These are phyloP conservation scores for Saccopteryx leptura DNA, from an alignment of 2,113 vertebrate species.

Conservation along the genomic window DNA sequence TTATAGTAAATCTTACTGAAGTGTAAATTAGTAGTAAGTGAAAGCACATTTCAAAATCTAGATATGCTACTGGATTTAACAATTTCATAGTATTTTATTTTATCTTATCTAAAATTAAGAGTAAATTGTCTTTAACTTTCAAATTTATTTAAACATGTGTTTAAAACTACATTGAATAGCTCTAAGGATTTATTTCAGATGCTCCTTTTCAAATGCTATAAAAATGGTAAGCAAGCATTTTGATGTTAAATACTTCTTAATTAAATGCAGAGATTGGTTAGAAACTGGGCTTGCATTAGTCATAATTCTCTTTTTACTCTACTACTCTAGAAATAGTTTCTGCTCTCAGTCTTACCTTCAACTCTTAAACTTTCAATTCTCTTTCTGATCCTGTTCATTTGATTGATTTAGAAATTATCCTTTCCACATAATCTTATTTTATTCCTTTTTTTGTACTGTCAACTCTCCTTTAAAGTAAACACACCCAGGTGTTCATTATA, in stretches of 20 bases:
- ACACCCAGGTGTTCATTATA: background rate
- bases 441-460: background rate
- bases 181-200: background rate
- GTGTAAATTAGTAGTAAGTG: conserved; percentile 72
- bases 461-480: background rate
- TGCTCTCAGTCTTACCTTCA: background rate
- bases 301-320: background rate
- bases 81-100: conserved; percentile 66
- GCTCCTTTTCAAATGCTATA: conserved; percentile 10
- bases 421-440: background rate
- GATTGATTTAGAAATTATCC: background rate
- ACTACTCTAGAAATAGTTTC: background rate
- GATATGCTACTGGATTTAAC: conserved; percentile 8
- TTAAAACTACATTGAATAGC: conserved; percentile 48
- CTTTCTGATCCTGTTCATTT: background rate
- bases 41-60: conserved; percentile 43
- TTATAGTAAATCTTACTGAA: conserved; percentile 51
- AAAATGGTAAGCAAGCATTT: conserved; percentile 31
- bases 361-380: background rate
- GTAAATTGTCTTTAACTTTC: conserved; percentile 28
- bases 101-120: conserved; percentile 29
- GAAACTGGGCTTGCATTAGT: background rate
- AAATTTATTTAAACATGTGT: conserved; percentile 65
- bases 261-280: background rate
- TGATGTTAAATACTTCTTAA: background rate